Conservation (phyloP, 1,140 invertebrate genomes). For the Drosophila lacteicornis region DNA sequence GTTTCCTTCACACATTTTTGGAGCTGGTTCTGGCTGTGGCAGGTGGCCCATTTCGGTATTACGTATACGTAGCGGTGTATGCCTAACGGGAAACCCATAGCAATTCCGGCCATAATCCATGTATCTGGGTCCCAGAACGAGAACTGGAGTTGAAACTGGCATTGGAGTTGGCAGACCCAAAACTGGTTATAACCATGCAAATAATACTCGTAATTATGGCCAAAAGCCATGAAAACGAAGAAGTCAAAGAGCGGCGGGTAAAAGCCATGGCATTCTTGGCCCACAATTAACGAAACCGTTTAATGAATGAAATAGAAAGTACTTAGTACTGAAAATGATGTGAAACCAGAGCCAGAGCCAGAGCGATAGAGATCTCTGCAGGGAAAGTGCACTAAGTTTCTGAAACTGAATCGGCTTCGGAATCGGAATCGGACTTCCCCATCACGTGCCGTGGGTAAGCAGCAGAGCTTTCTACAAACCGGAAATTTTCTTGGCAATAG, state of each 20-base stretch:
- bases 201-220: slow-evolving; percentile 25
- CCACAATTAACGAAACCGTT: slow-evolving; percentile 54
- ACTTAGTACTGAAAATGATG: slow-evolving; percentile 51
- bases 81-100: slow-evolving; percentile 35
- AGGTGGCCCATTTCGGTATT: slow-evolving; percentile 69
- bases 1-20: slow-evolving; percentile 26
- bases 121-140: slow-evolving; percentile 63
- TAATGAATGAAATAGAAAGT: slow-evolving; percentile 80
- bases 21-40: slow-evolving; percentile 49
- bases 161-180: slow-evolving; percentile 9
- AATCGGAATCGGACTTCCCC: slow-evolving; percentile 16
- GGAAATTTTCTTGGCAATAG: slow-evolving; percentile 61
- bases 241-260: slow-evolving; percentile 38
- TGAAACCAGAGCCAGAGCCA: slow-evolving; percentile 35
- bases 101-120: slow-evolving; percentile 59
- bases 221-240: slow-evolving; percentile 28
- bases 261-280: slow-evolving; percentile 56
- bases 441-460: slow-evolving; percentile 47
- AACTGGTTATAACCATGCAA: slow-evolving; percentile 61
- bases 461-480: slow-evolving; percentile 61
- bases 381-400: slow-evolving; percentile 63
- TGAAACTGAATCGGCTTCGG: not conserved
- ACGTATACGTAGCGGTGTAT: slow-evolving; percentile 63
- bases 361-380: slow-evolving; percentile 59
- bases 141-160: slow-evolving; percentile 5